A percentile compares a stretch with the other conserved stretches of the same genome.
Evolutionary conservation across 2,113 vertebrate genomes (phyloP).

Genomic region (Microtus montanus): DNA sequence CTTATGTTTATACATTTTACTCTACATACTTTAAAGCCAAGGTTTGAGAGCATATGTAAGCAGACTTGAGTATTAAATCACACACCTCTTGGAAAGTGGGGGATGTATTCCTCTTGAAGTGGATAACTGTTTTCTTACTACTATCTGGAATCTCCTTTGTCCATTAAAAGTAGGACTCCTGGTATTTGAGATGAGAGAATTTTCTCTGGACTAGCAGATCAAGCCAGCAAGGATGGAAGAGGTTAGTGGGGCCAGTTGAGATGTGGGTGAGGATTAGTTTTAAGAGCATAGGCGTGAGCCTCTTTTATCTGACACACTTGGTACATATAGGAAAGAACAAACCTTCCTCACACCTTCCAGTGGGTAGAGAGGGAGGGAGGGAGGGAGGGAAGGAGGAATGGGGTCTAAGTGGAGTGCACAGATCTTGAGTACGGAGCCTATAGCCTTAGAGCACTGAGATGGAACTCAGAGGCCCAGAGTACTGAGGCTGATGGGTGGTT

Average conservation of each 20-base stretch:
- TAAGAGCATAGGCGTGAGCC: background rate
- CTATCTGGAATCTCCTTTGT: background rate
- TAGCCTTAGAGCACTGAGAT: background rate
- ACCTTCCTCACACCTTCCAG: background rate
- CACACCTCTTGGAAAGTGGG: background rate
- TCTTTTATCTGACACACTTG: background rate
- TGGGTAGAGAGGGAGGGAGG: background rate
- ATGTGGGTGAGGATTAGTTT: background rate
- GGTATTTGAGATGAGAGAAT: background rate
- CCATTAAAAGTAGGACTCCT: background rate
- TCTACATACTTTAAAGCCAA: background rate
- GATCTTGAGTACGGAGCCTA: background rate
- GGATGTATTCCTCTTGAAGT: background rate
- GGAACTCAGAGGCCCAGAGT: background rate
- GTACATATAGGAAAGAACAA: background rate
- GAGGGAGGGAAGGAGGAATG: background rate
- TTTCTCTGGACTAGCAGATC: background rate
- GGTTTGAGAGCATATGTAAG: background rate
- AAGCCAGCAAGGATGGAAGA: background rate
- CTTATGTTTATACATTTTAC: background rate
- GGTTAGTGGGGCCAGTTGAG: fast-evolving
- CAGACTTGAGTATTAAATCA: background rate
- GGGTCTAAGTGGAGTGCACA: background rate
- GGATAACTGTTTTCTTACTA: background rate
- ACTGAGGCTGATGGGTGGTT: background rate